Percentiles rank a stretch among this genome's conserved stretches.
Evolutionary conservation across 2,113 vertebrate genomes (phyloP).

Genomic region (Ictalurus furcatus): DNA sequence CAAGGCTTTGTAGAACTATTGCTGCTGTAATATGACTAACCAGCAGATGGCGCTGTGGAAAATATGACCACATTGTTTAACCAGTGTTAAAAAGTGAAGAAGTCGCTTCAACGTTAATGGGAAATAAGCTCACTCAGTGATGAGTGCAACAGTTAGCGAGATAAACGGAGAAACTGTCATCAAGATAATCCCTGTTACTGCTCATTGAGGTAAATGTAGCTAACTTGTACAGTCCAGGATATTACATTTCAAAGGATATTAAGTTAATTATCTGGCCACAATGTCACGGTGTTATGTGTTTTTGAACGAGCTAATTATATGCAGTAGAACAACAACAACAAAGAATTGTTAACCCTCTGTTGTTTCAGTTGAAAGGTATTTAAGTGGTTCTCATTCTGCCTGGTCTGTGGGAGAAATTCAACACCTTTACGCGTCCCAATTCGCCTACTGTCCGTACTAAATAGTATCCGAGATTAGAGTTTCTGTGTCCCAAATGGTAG

Average conservation of each 20-base stretch:
- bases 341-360: neutral
- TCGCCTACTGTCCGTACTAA: no score
- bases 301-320: neutral
- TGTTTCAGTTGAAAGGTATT: neutral
- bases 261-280: neutral
- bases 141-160: neutral
- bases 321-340: neutral
- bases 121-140: neutral
- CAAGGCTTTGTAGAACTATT: neutral
- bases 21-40: neutral
- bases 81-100: neutral
- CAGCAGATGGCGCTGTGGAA: constrained; percentile 16
- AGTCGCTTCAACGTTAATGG: no score
- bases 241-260: neutral
- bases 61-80: neutral
- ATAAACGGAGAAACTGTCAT: neutral
- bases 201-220: neutral
- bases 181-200: neutral
- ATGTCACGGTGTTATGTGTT: neutral
- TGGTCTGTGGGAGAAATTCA: neutral
- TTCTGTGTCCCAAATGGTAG: no score
- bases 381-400: neutral
- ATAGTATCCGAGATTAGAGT: no score
- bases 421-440: neutral
- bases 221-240: neutral